Conservation (phyloP, 53 echinoderm and acorn worm species). For the Patiria pectinifera region DNA sequence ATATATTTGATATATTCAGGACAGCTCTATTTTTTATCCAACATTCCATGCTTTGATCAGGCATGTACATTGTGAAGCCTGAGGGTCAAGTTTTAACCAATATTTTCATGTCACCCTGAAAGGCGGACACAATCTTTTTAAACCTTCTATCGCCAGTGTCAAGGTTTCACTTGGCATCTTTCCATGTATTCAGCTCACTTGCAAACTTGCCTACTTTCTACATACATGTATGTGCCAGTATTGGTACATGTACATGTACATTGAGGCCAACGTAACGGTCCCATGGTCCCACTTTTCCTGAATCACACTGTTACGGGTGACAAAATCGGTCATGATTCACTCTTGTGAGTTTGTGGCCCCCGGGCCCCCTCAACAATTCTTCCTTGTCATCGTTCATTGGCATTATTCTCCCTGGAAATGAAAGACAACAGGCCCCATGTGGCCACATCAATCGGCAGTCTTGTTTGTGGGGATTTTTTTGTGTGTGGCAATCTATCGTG, state of each 20-base stretch:
- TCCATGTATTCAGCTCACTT: too few species aligned
- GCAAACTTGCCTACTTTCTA: background rate
- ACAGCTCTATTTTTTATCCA: background rate
- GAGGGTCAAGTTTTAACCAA: too few species aligned
- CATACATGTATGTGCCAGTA: background rate
- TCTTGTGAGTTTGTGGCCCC: background rate
- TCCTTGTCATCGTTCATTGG: constrained; percentile 3
- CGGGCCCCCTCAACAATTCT: background rate
- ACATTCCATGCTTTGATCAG: background rate
- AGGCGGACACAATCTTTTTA: too few species aligned
- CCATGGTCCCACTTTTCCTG: background rate
- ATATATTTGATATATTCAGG: too few species aligned
- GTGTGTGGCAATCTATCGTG: too few species aligned
- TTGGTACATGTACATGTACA: background rate
- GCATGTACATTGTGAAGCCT: background rate
- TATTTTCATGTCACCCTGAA: too few species aligned
- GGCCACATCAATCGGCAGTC: background rate
- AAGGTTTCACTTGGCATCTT: too few species aligned
- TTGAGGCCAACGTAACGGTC: background rate
- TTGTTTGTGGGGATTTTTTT: background rate
- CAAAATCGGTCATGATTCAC: constrained; percentile 13
- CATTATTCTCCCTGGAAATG: background rate
- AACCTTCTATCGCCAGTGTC: too few species aligned
- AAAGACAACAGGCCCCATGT: background rate
- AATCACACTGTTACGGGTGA: constrained; percentile 14